Base-by-base conservation (phyloP, 2,888 invertebrate genomes). In the Nemotelus pantherinus region DNA sequence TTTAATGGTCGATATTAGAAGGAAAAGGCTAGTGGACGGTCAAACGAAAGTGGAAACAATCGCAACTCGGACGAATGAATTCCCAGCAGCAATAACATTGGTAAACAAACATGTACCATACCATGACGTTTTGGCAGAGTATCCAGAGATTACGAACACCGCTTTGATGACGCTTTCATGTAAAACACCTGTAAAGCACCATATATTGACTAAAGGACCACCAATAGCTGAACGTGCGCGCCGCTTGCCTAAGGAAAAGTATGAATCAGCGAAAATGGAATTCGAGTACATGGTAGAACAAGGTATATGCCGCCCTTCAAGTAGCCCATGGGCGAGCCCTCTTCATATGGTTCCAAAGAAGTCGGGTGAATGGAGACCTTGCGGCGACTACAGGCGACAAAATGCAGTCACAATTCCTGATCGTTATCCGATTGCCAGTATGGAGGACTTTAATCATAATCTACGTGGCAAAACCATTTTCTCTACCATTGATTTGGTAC, bases 271-370 rank as follows among this genome's bases (percentile, higher is more conserved):
- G 39, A 67, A 41, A 78, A 25, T 25, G 25, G 25, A 25, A 25
- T 25, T 25, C 25, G 25, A 25, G 25, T 25, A 25, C 25, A 25
- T 25, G 25, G 25, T 25, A 1, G 25, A 25, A 25, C 0, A 82
- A 43, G 87, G 86, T 0, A 85, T 87, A 4, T 85, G 85, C 53
- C 81, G 85, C 3, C 87, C 85, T 0, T 86, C 86, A 0, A 83
- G 82, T 4, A 85, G 85, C 53, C 80, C 81, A 55, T 88, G 86
- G 86, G 82, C 87, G 0, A 85, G 83, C 68, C 87, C 85, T 2
- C 80, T 88, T 0, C 84, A 84, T 68, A 76, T 85, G 78, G 83
- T 82, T 4, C 78, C 70, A 10, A 84, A 84, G 76, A 77, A 78
- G 50, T 74, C 81, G 6, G 81, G 80, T 0, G 75, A 77, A 3